A percentile compares a stretch with the other conserved stretches of the same genome.
Evolutionary conservation across 2,797 vertebrate genomes (phyloP).

Genomic region (Pogoniulus pusillus): DNA sequence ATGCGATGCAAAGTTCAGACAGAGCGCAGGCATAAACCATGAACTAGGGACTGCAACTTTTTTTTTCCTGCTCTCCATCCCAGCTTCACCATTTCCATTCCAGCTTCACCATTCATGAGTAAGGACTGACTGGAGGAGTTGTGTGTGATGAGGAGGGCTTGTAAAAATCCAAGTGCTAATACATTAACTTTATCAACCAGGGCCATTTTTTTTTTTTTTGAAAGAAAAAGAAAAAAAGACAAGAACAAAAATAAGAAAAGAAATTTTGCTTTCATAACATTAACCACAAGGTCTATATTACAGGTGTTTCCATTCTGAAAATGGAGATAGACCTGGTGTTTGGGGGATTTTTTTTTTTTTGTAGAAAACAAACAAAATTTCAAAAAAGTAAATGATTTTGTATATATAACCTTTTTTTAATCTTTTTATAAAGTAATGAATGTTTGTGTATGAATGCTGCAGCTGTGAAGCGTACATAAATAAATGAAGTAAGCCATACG

Average conservation of each 20-base stretch:
- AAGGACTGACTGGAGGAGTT: slow-evolving; percentile 74
- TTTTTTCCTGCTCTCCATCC: slow-evolving; percentile 63
- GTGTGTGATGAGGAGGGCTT: slow-evolving; percentile 62
- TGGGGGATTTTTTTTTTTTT: slow-evolving; percentile 70
- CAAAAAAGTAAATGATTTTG: slow-evolving; percentile 81
- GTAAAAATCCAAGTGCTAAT: slow-evolving; percentile 79
- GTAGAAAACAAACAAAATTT: slow-evolving; percentile 71
- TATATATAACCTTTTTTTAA: slow-evolving; percentile 89
- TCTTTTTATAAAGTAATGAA: slow-evolving; percentile 85
- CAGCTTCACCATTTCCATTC: slow-evolving; percentile 66
- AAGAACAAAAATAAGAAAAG: not conserved
- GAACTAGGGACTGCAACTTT: slow-evolving; percentile 58
- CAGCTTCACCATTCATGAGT: slow-evolving; percentile 62
- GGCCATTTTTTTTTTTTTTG: slow-evolving; percentile 77
- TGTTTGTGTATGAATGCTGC: slow-evolving; percentile 86
- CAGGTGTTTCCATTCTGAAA: slow-evolving; percentile 76
- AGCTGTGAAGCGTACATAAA: slow-evolving; percentile 82
- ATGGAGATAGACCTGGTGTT: slow-evolving; percentile 67
- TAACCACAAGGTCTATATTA: slow-evolving; percentile 74
- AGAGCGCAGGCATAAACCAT: slow-evolving; percentile 39
- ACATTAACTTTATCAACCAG: slow-evolving; percentile 77
- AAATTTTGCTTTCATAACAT: slow-evolving; percentile 68
- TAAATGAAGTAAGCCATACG: slow-evolving; percentile 87
- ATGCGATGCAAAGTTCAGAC: not conserved
- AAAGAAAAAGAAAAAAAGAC: not conserved